Evolutionary conservation across 1,140 invertebrate genomes (phyloP), one percentile per base, ranked within the genome.

Genomic region (Drosophila seguyi): DNA sequence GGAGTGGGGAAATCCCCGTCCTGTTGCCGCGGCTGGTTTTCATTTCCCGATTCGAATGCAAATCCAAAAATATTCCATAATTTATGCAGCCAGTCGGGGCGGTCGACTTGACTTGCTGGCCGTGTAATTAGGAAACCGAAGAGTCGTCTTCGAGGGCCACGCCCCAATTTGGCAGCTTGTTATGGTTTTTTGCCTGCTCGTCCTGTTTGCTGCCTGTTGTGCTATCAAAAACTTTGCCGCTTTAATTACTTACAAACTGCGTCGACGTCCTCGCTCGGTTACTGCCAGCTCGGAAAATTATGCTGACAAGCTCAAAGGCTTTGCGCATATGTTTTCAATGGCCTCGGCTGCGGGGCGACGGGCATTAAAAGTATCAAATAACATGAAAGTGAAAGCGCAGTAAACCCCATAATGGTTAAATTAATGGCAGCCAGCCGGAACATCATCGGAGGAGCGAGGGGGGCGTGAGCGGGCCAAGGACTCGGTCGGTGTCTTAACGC

Each of bases 291-390:
- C 38, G 57, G 52, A 50, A 58, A 80, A 75, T 80, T 75, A 80
- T 80, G 72, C 75, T 73, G 72, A 71, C 68, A 65, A 75, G 75
- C 75, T 87, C 65, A 86, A 86, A 75, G 74, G 68, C 75, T 81
- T 76, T 67, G 62, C 85, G 85, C 85, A 88, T 90, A 90, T 88
- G 85, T 90, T 88, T 78, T 55, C 69, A 88, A 88, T 84, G 74
- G 78, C 77, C 82, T 75, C 50, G 48, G 25, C 55, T 48, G 41
- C 31, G 20, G 58, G 42, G 61, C 41, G 31, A 34, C 56, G 42
- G 56, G 62, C 68, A 68, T 80, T 68, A 79, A 84, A 84, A 72
- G 85, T 90, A 88, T 88, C 85, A 80, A 88, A 90, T 88, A 90
- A 90, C 85, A 84, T 75, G 80, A 80, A 88, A 88, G 80, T 65